phyloP scores from a whole-genome alignment of 2,888 invertebrate species.

The Torymus texanus region DNA sequence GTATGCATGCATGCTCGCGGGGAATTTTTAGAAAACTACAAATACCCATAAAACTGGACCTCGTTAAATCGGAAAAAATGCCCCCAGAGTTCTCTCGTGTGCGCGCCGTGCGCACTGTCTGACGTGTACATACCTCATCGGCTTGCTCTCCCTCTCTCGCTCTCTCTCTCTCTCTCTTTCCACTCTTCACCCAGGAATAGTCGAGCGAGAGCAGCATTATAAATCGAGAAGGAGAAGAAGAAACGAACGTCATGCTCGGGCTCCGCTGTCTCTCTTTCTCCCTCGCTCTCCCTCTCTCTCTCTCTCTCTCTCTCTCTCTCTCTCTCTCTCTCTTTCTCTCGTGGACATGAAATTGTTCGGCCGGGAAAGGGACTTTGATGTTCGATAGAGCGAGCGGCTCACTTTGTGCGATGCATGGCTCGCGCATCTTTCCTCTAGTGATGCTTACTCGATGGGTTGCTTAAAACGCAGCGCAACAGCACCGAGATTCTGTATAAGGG shows the following conservation, averaged over 20 bases:
- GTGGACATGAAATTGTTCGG: constrained; percentile 45
- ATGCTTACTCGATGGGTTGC: constrained; percentile 31
- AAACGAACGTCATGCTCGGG: constrained; percentile 15
- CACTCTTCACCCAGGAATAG: neutral
- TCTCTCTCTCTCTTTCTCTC: neutral
- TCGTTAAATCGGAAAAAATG: constrained; percentile 33
- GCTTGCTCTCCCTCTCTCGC: neutral
- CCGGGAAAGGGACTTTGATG: constrained; percentile 46
- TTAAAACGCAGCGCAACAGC: constrained; percentile 4
- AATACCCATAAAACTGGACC: constrained; percentile 11
- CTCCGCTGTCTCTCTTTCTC: constrained; percentile 2
- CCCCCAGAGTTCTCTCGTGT: too few species aligned
- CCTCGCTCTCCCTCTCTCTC: neutral
- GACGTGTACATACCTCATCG: constrained; percentile 14
- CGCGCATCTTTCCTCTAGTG: neutral
- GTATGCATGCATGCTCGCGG: neutral
- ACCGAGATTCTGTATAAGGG: constrained; percentile 1
- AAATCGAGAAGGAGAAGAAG: constrained; percentile 39
- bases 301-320: constrained; percentile 2
- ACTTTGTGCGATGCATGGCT: constrained; percentile 32
- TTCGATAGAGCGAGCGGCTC: constrained; percentile 38
- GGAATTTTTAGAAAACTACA: constrained; percentile 14
- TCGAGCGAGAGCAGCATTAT: constrained; percentile 31
- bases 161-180: constrained; percentile 3
- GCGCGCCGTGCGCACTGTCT: neutral